Base-by-base conservation (phyloP, 2,797 vertebrate species). In the Gastrophryne carolinensis region DNA sequence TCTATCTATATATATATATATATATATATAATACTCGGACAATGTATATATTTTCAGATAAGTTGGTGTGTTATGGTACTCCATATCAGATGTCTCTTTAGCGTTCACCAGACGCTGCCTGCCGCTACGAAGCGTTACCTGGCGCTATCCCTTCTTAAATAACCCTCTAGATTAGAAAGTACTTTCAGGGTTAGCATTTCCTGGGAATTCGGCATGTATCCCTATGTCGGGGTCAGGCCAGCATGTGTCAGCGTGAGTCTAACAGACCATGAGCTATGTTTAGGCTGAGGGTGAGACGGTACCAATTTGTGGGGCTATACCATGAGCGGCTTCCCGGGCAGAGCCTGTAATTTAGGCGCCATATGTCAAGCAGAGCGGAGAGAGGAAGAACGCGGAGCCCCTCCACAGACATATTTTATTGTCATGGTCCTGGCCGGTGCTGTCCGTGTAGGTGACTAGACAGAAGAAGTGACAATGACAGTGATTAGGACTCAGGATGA, bases 281-380 rank as follows among this genome's bases (percentile, higher is more conserved):
- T 66, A 66, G 62, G 44, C 47, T 6, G 2, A 5, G 62, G 41
- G 11, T 65, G 41, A 65, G 62, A 65, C 41, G 50, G 6, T 34
- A 50, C 62, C 52, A 52, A 52, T 66, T 66, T 52, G 63, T 37
- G 30, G 34, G 63, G 29, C 49, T 27, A 7, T 35, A 34, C 29
- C 50, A 24, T 66, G 37, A 26, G 19, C 52, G 15, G n/a, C n/a
- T n/a, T 35, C 34, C 1, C 1, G 2, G 47, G 27, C 27, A 24
- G 62, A 50, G 27, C 19, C 61, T 47, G 39, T 21, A 29, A 65
- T 50, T 49, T n/a, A 65, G 29, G 8, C 44, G 1, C 63, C 63
- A 66, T 49, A 66, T 50, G 63, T 52, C 47, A 35, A 47, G 24
- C n/a, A n/a, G n/a, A n/a, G 21, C 21, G 29, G 62, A 7, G 41